These are phyloP conservation scores for Aphyosemion australe DNA, from an alignment of 2,113 vertebrate genomes.

Conservation along the genomic window DNA sequence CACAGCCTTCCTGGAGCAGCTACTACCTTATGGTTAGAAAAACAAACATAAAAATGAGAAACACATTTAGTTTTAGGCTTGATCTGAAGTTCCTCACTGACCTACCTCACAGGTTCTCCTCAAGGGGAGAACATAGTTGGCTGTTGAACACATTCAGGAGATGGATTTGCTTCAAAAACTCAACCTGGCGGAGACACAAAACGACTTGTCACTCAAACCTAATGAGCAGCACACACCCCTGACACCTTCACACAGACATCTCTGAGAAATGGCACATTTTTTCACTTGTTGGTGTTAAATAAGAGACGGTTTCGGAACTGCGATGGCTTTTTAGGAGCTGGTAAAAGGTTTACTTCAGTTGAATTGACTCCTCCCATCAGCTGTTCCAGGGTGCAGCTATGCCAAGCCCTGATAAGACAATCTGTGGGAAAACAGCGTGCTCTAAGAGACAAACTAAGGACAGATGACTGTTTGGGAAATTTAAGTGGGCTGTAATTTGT, in stretches of 20 bases:
- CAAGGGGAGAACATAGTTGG: conserved; percentile 77
- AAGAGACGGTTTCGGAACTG: conserved; percentile 31
- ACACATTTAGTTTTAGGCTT: background rate
- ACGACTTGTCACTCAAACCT: background rate
- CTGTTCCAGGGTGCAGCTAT: conserved; percentile 67
- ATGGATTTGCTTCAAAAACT: conserved; percentile 38
- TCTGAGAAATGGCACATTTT: background rate
- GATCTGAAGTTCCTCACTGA: background rate
- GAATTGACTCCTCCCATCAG: conserved; percentile 74
- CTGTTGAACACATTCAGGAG: conserved; percentile 83
- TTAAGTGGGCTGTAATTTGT: conserved; percentile 1
- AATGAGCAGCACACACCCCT: too few relatives aligned
- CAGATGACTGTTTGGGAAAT: conserved; percentile 38
- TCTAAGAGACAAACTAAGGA: conserved; percentile 51
- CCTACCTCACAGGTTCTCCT: conserved; percentile 81
- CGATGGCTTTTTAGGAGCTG: conserved; percentile 32
- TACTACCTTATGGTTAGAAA: conserved; percentile 58
- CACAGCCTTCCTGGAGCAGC: conserved; percentile 70
- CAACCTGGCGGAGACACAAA: conserved; percentile 53
- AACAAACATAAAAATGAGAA: background rate
- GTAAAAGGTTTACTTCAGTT: conserved; percentile 62
- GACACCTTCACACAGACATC: background rate
- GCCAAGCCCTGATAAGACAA: conserved; percentile 81
- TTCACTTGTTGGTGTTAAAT: conserved; percentile 3
- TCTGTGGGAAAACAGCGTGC: conserved; percentile 74